Evolutionary conservation across 2,888 invertebrate species (phyloP).

Genomic region (Allolobophora icterica): DNA sequence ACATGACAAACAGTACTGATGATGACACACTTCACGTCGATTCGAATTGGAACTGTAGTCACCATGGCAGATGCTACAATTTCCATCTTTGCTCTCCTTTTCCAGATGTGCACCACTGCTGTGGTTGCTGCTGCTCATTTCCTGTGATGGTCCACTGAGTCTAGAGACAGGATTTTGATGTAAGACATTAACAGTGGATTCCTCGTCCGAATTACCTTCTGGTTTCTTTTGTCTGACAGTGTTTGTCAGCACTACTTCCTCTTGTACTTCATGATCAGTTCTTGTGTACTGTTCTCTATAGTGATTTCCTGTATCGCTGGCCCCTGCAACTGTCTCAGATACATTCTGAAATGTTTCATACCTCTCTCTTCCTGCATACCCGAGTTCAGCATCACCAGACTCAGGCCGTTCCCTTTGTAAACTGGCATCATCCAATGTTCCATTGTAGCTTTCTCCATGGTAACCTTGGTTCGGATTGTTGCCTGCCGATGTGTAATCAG

Average conservation of each 20-base stretch:
- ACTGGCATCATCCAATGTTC: neutral
- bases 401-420: neutral
- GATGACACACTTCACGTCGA: neutral
- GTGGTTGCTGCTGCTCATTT: neutral
- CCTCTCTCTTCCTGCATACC: neutral
- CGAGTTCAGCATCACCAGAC: neutral
- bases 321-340: neutral
- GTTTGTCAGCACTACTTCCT: neutral
- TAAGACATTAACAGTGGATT: neutral
- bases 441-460: neutral
- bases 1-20: neutral
- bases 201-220: neutral
- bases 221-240: neutral
- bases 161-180: neutral
- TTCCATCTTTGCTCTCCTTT: neutral
- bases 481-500: neutral
- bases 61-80: neutral
- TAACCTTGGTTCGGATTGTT: neutral
- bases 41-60: neutral
- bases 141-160: too few species aligned
- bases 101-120: constrained; percentile 8
- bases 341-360: neutral
- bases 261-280: neutral
- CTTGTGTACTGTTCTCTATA: neutral
- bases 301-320: neutral